Conservation (phyloP, 2,113 vertebrate genomes). For the Tichodroma muraria region DNA sequence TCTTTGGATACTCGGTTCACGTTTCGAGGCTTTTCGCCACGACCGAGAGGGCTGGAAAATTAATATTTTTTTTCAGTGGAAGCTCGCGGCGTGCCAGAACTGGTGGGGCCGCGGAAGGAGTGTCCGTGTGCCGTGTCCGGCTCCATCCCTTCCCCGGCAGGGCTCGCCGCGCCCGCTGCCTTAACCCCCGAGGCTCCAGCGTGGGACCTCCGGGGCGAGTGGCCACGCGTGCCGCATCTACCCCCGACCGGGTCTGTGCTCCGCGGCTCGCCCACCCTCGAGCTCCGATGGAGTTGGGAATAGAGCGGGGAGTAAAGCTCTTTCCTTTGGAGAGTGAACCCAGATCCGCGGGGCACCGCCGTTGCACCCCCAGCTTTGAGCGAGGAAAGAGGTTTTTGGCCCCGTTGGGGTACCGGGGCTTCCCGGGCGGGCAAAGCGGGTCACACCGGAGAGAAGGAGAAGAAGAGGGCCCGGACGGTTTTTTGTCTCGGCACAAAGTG, state of each 20-base stretch:
- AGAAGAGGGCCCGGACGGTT: not conserved
- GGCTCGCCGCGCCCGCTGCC: not conserved
- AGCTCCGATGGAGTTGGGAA: not conserved
- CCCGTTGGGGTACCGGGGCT: not conserved
- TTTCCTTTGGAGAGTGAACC: not conserved
- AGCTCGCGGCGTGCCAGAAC: not conserved
- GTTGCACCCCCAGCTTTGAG: not conserved
- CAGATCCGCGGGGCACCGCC: not conserved
- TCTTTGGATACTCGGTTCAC: slow-evolving; percentile 1
- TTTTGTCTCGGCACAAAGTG: not conserved
- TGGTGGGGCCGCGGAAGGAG: not conserved
- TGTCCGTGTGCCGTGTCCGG: not conserved
- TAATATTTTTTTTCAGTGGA: not conserved
- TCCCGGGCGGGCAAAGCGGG: not conserved
- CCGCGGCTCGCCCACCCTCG: not conserved
- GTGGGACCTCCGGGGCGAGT: not conserved
- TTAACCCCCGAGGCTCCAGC: not conserved
- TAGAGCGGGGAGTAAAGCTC: not conserved
- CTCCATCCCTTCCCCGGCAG: not conserved
- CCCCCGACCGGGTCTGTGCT: not conserved
- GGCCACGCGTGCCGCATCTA: not conserved
- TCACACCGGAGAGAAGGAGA: not conserved
- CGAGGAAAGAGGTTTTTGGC: not conserved
- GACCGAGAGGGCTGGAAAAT: not conserved
- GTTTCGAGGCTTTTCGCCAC: not conserved